A percentile compares a stretch with the other conserved stretches of the same genome.
Evolutionary conservation across 2,113 vertebrate genomes (phyloP).

Genomic region (Silurus meridionalis): DNA sequence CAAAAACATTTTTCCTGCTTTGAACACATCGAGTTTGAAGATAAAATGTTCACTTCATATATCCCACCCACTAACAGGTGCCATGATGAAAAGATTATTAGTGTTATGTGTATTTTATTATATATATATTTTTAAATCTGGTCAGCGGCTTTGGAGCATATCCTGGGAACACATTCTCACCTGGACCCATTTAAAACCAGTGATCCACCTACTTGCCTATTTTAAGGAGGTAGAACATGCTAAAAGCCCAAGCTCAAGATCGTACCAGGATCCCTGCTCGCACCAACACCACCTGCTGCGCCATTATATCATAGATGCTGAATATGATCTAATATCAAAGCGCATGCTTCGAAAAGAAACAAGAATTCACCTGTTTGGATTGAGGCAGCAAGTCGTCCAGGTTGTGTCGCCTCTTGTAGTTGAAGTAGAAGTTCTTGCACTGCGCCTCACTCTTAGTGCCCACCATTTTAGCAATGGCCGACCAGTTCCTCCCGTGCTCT

Average conservation of each 20-base stretch:
- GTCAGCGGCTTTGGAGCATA: too few species aligned
- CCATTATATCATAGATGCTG: not conserved
- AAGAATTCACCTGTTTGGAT: constrained; percentile 83
- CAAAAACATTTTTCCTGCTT: too few species aligned
- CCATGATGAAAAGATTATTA: too few species aligned
- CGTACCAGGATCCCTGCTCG: too few species aligned
- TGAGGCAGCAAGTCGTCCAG: constrained; percentile 95
- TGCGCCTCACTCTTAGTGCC: constrained; percentile 97
- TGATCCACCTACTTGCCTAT: not conserved
- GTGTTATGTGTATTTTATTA: not conserved
- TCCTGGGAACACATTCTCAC: not conserved
- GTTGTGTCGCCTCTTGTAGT: constrained; percentile 96
- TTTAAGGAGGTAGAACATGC: not conserved
- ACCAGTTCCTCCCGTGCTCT: constrained; percentile 96
- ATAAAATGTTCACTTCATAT: too few species aligned
- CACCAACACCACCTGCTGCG: not conserved
- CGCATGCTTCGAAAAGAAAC: not conserved
- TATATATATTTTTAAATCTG: not conserved
- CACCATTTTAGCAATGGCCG: constrained; percentile 98
- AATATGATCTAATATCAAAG: not conserved
- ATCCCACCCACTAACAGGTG: too few species aligned
- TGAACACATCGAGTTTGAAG: too few species aligned
- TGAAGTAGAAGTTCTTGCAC: constrained; percentile 99
- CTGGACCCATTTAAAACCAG: not conserved
- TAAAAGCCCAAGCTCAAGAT: not conserved